phyloP scores from a whole-genome alignment of 2,888 invertebrate genomes.

The Ophion costatus region DNA sequence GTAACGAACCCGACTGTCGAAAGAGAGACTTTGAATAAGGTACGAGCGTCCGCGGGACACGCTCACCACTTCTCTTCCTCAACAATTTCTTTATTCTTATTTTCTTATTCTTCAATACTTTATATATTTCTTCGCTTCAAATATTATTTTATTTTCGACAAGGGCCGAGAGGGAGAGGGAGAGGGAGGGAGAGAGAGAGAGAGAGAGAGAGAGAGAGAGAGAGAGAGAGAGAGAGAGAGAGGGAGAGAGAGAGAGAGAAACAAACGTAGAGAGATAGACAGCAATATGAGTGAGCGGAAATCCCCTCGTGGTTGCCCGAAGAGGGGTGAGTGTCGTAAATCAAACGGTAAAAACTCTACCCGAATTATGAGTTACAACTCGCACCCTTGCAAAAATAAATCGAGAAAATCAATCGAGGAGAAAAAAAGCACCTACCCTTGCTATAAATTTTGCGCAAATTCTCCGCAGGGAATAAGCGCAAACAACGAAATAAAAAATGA shows the following conservation, averaged over 20 bases:
- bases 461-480: conserved; percentile 27
- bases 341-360: conserved; percentile 63
- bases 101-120: conserved; percentile 46
- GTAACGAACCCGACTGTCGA: conserved; percentile 82
- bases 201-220: neutral
- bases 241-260: neutral
- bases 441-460: conserved; percentile 64
- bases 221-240: neutral
- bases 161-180: conserved; percentile 21
- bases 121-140: conserved; percentile 59
- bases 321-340: conserved; percentile 65
- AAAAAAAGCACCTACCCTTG: conserved; percentile 30
- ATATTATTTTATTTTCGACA: conserved; percentile 62
- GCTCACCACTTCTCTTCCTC: conserved; percentile 70
- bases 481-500: conserved; percentile 35
- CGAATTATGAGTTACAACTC: conserved; percentile 42
- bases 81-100: conserved; percentile 59
- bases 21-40: conserved; percentile 81
- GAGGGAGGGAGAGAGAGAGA: neutral
- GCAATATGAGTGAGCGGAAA: conserved; percentile 9
- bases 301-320: conserved; percentile 23
- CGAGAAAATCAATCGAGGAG: conserved; percentile 64
- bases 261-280: neutral
- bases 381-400: conserved; percentile 46
- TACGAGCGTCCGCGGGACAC: conserved; percentile 70